These are phyloP conservation scores for Aspidiotus destructor DNA, from an alignment of 2,888 invertebrate species.

Conservation along the genomic window DNA sequence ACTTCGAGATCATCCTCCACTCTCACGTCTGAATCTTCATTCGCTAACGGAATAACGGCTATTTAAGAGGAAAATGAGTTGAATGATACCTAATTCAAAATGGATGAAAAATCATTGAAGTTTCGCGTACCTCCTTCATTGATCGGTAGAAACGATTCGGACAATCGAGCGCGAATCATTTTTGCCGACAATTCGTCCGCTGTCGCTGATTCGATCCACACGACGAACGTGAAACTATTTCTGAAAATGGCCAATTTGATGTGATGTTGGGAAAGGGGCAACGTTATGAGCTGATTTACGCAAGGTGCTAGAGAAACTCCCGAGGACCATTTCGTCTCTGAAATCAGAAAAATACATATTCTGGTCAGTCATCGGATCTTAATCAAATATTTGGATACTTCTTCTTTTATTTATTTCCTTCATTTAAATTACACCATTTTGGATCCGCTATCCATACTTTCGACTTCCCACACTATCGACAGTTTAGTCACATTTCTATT, in stretches of 20 bases:
- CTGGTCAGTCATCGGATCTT: not conserved
- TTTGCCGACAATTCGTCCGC: slow-evolving; percentile 48
- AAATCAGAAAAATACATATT: slow-evolving; percentile 42
- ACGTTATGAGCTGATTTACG: slow-evolving; percentile 37
- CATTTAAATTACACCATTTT: not conserved
- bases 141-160: slow-evolving; percentile 22
- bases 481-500: too few species aligned
- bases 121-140: slow-evolving; percentile 3
- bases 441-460: not conserved
- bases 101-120: not conserved
- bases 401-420: not conserved
- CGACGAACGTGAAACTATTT: slow-evolving; percentile 47
- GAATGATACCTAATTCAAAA: not conserved
- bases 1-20: not conserved
- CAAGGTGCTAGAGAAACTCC: slow-evolving; percentile 38
- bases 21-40: not conserved
- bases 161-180: slow-evolving; percentile 22
- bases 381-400: not conserved
- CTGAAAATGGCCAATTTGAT: slow-evolving; percentile 46
- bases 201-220: slow-evolving; percentile 51
- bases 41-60: not conserved
- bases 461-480: too few species aligned
- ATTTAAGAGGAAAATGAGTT: not conserved
- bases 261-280: slow-evolving; percentile 38
- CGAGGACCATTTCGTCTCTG: slow-evolving; percentile 45